Base-by-base conservation (phyloP, 2,888 invertebrate species). In the Ischnura elegans region DNA sequence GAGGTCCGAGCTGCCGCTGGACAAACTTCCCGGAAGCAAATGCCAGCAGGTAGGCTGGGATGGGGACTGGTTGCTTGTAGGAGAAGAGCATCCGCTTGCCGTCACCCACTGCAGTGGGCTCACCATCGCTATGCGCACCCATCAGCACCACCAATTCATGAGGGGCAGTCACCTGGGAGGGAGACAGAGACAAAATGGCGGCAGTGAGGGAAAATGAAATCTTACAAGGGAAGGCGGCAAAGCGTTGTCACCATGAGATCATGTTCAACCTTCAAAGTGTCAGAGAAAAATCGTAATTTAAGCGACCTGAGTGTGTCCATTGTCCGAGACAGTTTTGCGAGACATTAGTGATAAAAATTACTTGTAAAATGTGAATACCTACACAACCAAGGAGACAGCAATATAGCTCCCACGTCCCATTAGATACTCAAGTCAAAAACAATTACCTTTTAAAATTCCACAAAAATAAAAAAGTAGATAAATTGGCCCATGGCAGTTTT, bases 1-100 rank as follows among this genome's bases (percentile, higher is more conserved):
- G 97, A 0, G 98, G 98, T 5, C 99, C 98, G 87, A 99, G 96
- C 93, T 97, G 96, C 94, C 97, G 97, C 0, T 97, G 97, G 95
- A 98, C 98, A 94, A 99, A 95, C 87, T 97, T 97, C 0, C 99
- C 99, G 43, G 98, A 98, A 0, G 98, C 99, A 94, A 99, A 97
- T 0, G 99, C 99, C 87, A 99, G 97, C 93, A 99, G 96, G 95
- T 99, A 99, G 0, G 98, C 97, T 0, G 99, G 99, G 95, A 99
- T 97, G 0, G 98, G 98, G 93, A 99, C 97, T 13, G 97, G 97
- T 95, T 98, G 98, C 25, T 96, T 96, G 95, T 99, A 99, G 25
- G 95, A 95, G 94, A 96, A 96, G 0, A 97, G 96, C 94, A 96
- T 97, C 13, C 66, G 90, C 43, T 96, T 96, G 6, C 95, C 95